Conservation (phyloP, 1,140 invertebrate genomes). For the Octopus bimaculoides region DNA sequence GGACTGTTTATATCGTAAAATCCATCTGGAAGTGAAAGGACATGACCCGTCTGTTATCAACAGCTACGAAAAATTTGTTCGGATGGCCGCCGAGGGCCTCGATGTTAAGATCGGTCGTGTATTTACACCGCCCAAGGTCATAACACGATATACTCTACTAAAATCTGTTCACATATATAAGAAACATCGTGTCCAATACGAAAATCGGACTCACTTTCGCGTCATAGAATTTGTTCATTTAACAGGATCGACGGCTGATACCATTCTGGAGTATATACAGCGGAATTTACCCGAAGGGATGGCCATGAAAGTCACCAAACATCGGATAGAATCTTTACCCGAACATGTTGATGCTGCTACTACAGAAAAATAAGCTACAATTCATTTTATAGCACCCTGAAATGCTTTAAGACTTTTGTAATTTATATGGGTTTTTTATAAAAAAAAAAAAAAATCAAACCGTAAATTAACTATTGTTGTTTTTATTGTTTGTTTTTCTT, state of each 20-base stretch:
- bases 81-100: constrained; percentile 76
- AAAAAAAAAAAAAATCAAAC: background rate
- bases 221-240: constrained; percentile 70
- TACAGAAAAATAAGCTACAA: background rate
- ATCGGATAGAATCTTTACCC: background rate
- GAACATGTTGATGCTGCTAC: background rate
- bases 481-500: background rate
- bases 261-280: constrained; percentile 94
- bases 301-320: constrained; percentile 86
- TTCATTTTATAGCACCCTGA: background rate
- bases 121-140: constrained; percentile 71
- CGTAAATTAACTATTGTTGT: background rate
- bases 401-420: background rate
- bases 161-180: constrained; percentile 89
- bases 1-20: constrained; percentile 45
- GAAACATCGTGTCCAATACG: constrained; percentile 94
- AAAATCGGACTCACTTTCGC: constrained; percentile 88
- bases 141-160: constrained; percentile 65
- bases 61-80: constrained; percentile 82
- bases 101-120: constrained; percentile 72
- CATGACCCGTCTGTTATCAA: constrained; percentile 82
- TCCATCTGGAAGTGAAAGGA: constrained; percentile 84
- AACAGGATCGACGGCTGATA: constrained; percentile 93
- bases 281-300: constrained; percentile 97
- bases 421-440: background rate